Base-by-base conservation (phyloP, 2,113 vertebrate species). In the Chaetops frenatus region DNA sequence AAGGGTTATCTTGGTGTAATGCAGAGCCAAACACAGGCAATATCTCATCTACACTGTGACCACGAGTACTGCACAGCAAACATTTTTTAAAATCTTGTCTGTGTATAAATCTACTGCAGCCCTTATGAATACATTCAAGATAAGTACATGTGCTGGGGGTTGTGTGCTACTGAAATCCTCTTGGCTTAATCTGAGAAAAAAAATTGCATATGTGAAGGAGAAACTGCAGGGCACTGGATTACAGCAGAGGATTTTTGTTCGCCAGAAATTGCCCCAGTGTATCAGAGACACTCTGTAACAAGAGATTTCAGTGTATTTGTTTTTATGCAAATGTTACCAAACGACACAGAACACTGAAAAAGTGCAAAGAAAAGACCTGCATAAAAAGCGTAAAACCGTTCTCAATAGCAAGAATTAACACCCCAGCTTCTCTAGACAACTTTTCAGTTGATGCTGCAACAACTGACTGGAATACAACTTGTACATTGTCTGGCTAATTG, bases 61-160 rank as follows among this genome's bases (percentile, higher is more conserved):
- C 9, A 1, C 9, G n/a, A 82, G 48, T 44, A 51, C 9, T 35
- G 38, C 44, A 60, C 14, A 38, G 45, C 10, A 74, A 78, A 90
- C 3, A 8, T 24, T 38, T 53, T 35, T 31, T 60, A n/a, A 70
- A 22, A 19, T 38, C 31, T 51, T 18, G 21, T 15, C 61, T 60
- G 25, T 35, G 7, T 40, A 10, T 57, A 73, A 73, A 44, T 47
- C 36, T 83, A 48, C 28, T 56, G 29, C 14, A 70, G 44, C 12
- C 15, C 21, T 73, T 69, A 60, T 2, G 20, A 79, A 69, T 38
- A 29, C 11, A 58, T 10, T 44, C 7, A 84, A 48, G 53, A 20
- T 22, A 77, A 23, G 29, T 24, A 12, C 7, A 0, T 1, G 1
- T 21, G 2, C 16, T 40, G 35, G 20, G 15, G 16, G 4, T 4